Base-by-base conservation (phyloP, 2,888 invertebrate species). In the Brachyptera putata region DNA sequence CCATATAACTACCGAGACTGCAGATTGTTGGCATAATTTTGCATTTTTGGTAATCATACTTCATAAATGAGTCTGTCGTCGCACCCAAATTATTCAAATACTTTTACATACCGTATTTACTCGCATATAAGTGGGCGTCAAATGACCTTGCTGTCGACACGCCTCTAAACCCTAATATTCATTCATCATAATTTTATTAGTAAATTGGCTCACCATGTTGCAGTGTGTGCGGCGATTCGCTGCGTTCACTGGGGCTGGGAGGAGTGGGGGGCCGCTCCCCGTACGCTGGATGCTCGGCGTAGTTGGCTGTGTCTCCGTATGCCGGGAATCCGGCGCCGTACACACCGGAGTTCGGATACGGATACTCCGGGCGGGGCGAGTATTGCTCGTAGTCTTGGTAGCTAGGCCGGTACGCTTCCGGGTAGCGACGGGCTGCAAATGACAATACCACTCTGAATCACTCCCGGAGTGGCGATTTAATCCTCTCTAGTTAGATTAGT, bases 331-430 rank as follows among this genome's bases (percentile, higher is more conserved):
- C 68, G 65, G 69, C 67, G 55, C 70, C 68, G 34, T 67, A 68
- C 60, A 70, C 68, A 43, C 67, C 66, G 64, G 76, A 78, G n/a
- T n/a, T n/a, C 60, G 77, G 77, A 53, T 76, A 74, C 25, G 76
- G 78, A 69, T 79, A 79, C 14, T 73, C 74, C 43, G 74, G 74
- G 50, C 77, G 76, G 16, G 72, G 69, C 36, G 79, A 78, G 70
- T 80, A 82, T 66, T 80, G 81, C 66, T 81, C 81, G 70, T 81
- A 82, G 67, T 81, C 81, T 68, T 79, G 79, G 68, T 81, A 82
- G 67, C 78, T 79, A 30, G 77, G 74, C 67, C 77, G 77, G 66
- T 76, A 77, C 63, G 75, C 70, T 58, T 75, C 75, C 65, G 59
- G 68, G 61, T 68, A 70, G 59, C 68, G 69, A 43, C 69, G 65